These are phyloP conservation scores for Petrolisthes manimaculis DNA, from an alignment of 2,888 invertebrate genomes.

Conservation along the genomic window DNA sequence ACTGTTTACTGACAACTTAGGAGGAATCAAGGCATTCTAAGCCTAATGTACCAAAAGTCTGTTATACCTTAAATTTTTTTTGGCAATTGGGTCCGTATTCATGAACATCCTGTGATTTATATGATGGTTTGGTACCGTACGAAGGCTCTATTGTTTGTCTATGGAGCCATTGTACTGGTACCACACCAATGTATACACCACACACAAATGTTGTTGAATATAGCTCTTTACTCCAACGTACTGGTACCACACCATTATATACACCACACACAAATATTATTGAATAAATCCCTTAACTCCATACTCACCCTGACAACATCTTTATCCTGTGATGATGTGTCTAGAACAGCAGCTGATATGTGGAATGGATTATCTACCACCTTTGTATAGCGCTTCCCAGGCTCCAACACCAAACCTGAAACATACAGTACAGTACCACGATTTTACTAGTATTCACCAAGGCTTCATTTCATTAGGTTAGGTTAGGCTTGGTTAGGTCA, in stretches of 20 bases:
- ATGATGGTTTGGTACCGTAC: too few relatives aligned
- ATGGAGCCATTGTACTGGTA: not conserved
- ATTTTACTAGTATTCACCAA: not conserved
- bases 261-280: not conserved
- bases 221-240: not conserved
- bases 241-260: too few relatives aligned
- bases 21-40: too few relatives aligned
- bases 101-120: too few relatives aligned
- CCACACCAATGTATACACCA: too few relatives aligned
- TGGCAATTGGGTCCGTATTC: too few relatives aligned
- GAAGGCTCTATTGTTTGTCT: too few relatives aligned
- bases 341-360: constrained; percentile 52
- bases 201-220: not conserved
- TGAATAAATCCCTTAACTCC: not conserved
- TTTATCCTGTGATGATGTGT: constrained; percentile 30
- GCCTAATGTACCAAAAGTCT: too few relatives aligned
- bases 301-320: constrained; percentile 43
- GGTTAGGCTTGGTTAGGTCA: not conserved
- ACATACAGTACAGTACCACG: not conserved
- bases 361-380: constrained; percentile 46
- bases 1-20: too few relatives aligned
- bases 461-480: too few relatives aligned
- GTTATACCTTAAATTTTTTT: too few relatives aligned
- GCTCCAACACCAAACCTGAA: constrained; percentile 52
- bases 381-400: constrained; percentile 51